Conservation (phyloP, 2,888 invertebrate species). For the Acanthosepion pharaonis region DNA sequence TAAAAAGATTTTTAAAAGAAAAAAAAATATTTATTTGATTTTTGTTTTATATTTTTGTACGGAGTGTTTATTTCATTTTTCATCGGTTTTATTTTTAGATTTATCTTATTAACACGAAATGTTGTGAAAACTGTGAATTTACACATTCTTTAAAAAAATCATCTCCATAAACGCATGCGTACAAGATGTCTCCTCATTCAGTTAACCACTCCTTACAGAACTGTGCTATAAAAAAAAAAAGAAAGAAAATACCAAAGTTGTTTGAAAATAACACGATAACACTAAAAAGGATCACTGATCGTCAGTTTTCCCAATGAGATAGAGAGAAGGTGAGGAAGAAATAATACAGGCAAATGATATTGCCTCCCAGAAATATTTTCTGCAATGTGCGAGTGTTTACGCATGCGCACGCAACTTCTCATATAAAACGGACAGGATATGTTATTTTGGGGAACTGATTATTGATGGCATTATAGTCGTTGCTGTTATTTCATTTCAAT, state of each 20-base stretch:
- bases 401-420: neutral
- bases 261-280: neutral
- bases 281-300: neutral
- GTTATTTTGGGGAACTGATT: neutral
- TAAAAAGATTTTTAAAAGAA: too few species aligned
- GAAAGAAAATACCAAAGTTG: neutral
- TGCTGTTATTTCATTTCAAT: slow-evolving; percentile 39
- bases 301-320: neutral
- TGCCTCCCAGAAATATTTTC: neutral
- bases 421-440: slow-evolving; percentile 36
- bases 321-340: neutral
- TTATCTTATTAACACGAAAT: neutral
- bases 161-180: neutral
- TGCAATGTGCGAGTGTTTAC: neutral
- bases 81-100: neutral
- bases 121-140: neutral
- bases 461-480: neutral
- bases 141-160: neutral
- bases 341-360: neutral
- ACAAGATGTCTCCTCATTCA: neutral
- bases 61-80: neutral
- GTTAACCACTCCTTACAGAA: neutral
- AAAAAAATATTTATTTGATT: neutral
- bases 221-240: neutral
- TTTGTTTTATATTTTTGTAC: neutral